Conservation (phyloP, 2,888 invertebrate genomes). For the Phasia obesa region DNA sequence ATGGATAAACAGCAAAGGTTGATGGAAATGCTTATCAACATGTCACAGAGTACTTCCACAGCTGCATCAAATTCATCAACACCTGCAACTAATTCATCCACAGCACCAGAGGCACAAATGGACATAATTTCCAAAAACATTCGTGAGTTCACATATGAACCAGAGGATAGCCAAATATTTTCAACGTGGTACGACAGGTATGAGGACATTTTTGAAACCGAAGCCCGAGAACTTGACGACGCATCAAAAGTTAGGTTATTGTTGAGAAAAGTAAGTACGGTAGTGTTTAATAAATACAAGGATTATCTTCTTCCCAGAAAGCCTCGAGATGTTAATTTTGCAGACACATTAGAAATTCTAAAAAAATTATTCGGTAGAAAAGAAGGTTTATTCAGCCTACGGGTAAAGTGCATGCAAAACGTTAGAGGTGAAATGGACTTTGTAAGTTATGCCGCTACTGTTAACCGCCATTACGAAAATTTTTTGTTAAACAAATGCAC, state of each 20-base stretch:
- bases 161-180: slow-evolving; percentile 33
- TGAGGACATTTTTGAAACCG: slow-evolving; percentile 54
- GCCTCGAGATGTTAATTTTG: slow-evolving; percentile 27
- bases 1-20: slow-evolving; percentile 45
- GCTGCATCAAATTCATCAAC: background rate
- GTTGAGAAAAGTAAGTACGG: slow-evolving; percentile 37
- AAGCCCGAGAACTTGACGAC: slow-evolving; percentile 43
- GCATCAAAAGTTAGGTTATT: slow-evolving; percentile 57
- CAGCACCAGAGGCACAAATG: slow-evolving; percentile 36
- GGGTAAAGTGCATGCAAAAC: slow-evolving; percentile 49
- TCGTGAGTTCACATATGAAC: slow-evolving; percentile 30
- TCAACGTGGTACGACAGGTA: slow-evolving; percentile 37
- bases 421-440: slow-evolving; percentile 19
- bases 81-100: slow-evolving; percentile 3
- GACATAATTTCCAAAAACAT: slow-evolving; percentile 35
- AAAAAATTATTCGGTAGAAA: slow-evolving; percentile 18
- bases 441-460: slow-evolving; percentile 41
- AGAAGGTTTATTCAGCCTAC: slow-evolving; percentile 31
- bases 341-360: background rate
- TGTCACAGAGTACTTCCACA: slow-evolving; percentile 2
- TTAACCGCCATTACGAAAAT: slow-evolving; percentile 57
- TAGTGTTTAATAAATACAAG: slow-evolving; percentile 45
- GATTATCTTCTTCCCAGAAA: slow-evolving; percentile 53
- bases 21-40: slow-evolving; percentile 26
- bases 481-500: slow-evolving; percentile 43